A percentile compares a stretch with the other conserved stretches of the same genome.
phyloP scores from a whole-genome alignment of 1,140 invertebrate genomes.

The Trichonephila clavipes region DNA sequence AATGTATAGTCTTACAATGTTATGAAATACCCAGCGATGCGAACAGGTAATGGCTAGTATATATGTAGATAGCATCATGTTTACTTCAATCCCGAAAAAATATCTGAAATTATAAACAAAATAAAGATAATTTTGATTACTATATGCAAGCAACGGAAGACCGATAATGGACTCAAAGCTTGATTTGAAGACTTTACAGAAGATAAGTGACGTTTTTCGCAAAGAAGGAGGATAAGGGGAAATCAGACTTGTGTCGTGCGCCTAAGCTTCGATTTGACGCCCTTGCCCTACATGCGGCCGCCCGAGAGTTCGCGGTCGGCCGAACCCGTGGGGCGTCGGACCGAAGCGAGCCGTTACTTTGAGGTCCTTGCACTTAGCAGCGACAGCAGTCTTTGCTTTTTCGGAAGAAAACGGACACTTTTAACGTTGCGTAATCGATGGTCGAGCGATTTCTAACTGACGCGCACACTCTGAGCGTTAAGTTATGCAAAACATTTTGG shows the following conservation, averaged over 20 bases:
- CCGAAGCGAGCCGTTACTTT: conserved; percentile 45
- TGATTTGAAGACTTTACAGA: too few species aligned
- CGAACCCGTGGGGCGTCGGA: conserved; percentile 37
- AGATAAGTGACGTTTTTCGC: too few species aligned
- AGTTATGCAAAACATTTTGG: not conserved
- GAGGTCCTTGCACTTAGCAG: conserved; percentile 45
- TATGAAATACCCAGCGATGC: too few species aligned
- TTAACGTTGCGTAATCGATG: not conserved
- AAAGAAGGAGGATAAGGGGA: not conserved
- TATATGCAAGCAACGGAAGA: too few species aligned
- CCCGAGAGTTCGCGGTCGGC: conserved; percentile 32
- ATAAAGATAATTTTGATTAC: too few species aligned
- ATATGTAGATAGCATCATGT: too few species aligned
- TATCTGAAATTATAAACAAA: too few species aligned
- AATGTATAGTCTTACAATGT: too few species aligned
- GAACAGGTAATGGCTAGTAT: too few species aligned
- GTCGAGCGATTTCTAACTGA: not conserved
- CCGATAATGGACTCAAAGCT: too few species aligned
- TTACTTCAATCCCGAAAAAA: too few species aligned
- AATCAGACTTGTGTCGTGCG: not conserved
- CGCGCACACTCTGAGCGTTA: not conserved
- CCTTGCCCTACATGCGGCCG: conserved; percentile 34
- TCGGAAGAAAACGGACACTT: not conserved
- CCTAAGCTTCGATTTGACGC: not conserved
- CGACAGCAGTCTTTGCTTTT: not conserved